These are phyloP conservation scores for Pogonophryne albipinna DNA, from an alignment of 2,797 vertebrate species.

Conservation along the genomic window DNA sequence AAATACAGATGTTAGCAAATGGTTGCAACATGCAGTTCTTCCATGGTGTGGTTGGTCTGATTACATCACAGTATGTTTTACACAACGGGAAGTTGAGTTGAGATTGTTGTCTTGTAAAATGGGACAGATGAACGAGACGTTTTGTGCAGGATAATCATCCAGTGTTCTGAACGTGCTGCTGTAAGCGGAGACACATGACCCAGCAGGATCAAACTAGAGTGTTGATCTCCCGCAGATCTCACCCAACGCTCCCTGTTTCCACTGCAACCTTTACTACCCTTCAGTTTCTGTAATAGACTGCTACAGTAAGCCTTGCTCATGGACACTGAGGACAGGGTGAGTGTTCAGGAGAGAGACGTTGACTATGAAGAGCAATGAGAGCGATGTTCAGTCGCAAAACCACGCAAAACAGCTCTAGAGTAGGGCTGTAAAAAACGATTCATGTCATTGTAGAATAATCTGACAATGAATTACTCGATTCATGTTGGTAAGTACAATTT, in stretches of 20 bases:
- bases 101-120: neutral
- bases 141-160: neutral
- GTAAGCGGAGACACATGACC: slow-evolving; percentile 23
- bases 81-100: neutral
- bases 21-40: slow-evolving; percentile 21
- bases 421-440: neutral
- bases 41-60: slow-evolving; percentile 10
- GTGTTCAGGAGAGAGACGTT: no score
- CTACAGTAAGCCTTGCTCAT: neutral
- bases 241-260: neutral
- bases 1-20: neutral
- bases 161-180: neutral
- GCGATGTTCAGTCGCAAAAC: neutral
- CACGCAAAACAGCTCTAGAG: neutral
- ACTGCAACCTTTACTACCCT: slow-evolving; percentile 11
- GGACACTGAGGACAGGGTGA: neutral
- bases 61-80: neutral
- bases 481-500: neutral
- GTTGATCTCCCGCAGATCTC: slow-evolving; percentile 28
- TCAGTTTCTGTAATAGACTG: neutral
- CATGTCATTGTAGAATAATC: neutral
- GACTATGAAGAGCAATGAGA: neutral
- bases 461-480: neutral
- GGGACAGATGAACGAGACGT: neutral
- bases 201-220: slow-evolving; percentile 9